Evolutionary conservation across 2,797 vertebrate genomes (phyloP).

Genomic region (Australoheros facetus): DNA sequence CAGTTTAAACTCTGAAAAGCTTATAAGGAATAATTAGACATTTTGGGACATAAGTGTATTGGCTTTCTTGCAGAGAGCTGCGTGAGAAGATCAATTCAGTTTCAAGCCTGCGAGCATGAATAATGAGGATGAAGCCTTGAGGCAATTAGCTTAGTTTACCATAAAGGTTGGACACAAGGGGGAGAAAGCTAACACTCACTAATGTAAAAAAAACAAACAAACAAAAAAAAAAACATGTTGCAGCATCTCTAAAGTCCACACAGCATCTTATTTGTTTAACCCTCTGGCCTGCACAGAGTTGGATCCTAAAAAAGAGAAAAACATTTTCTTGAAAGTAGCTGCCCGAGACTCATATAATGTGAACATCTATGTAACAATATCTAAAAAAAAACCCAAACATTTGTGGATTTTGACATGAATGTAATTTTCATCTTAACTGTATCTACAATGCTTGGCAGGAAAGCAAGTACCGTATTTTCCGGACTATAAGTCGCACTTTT

Average conservation of each 20-base stretch:
- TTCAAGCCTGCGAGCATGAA: constrained; percentile 4
- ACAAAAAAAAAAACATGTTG: not conserved
- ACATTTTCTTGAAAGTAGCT: not conserved
- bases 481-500: too few species aligned
- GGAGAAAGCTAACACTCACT: not conserved
- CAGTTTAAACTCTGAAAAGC: not conserved
- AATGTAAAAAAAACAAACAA: not conserved
- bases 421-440: not conserved
- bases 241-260: not conserved
- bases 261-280: not conserved
- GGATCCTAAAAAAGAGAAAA: not conserved
- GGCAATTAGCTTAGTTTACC: not conserved
- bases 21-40: not conserved
- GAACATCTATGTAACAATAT: not conserved
- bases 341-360: not conserved
- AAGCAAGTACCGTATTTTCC: not conserved
- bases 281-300: too few species aligned
- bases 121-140: not conserved
- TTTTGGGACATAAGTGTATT: not conserved
- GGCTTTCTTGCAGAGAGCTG: not conserved
- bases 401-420: not conserved
- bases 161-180: not conserved
- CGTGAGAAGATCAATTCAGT: not conserved
- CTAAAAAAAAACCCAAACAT: not conserved
- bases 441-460: not conserved